phyloP scores from a whole-genome alignment of 2,113 vertebrate species.

The Xenopus laevis region DNA sequence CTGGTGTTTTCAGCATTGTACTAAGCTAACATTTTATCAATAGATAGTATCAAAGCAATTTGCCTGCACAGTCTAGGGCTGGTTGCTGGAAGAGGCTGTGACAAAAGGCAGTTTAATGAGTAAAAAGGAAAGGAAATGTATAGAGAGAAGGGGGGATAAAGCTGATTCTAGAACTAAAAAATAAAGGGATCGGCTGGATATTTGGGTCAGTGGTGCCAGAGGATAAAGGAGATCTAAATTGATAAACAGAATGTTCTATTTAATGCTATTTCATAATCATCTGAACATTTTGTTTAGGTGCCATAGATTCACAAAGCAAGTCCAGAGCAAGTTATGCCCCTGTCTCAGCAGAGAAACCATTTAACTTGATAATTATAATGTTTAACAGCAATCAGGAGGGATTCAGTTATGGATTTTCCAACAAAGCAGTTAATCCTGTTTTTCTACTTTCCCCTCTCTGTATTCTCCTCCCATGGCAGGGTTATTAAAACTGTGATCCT shows the following conservation, averaged over 20 bases:
- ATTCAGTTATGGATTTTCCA: not conserved
- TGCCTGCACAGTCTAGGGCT: conserved; percentile 17
- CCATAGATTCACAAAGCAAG: no score
- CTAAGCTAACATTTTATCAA: conserved; percentile 17
- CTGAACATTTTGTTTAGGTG: no score
- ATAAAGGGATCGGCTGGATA: not conserved
- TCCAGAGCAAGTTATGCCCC: no score
- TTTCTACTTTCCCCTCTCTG: not conserved
- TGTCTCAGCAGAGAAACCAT: no score
- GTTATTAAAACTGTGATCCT: no score
- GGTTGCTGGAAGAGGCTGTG: conserved; percentile 6
- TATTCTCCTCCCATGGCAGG: no score
- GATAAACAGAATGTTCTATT: not conserved
- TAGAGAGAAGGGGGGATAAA: not conserved
- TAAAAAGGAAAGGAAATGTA: not conserved
- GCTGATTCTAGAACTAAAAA: not conserved
- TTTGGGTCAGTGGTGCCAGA: conserved; percentile 1
- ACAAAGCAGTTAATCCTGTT: not conserved
- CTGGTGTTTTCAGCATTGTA: conserved; percentile 6
- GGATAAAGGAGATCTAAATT: conserved; percentile 13
- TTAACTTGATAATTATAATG: no score
- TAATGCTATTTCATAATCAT: no score
- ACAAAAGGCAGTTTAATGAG: conserved; percentile 18
- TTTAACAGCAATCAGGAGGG: no score
- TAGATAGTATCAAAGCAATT: conserved; percentile 32